These are phyloP conservation scores for Lophochroa leadbeateri DNA, from an alignment of 2,113 vertebrate genomes.

Conservation along the genomic window DNA sequence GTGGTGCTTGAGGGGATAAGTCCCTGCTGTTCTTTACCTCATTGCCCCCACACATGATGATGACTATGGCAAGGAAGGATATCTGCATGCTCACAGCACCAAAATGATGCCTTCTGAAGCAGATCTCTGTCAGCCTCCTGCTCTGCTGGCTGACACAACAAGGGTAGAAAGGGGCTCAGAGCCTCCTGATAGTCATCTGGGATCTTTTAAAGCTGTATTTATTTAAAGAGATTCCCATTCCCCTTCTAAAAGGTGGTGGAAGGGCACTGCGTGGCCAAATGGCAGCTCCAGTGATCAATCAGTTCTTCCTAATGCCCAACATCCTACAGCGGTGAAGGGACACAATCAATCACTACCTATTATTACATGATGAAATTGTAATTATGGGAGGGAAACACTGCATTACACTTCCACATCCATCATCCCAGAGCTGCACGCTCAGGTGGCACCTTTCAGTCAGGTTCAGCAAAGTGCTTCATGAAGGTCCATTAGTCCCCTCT, in stretches of 20 bases:
- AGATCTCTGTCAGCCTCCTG: neutral
- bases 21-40: neutral
- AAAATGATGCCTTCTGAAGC: neutral
- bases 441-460: neutral
- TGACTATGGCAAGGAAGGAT: neutral
- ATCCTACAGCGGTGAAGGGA: neutral
- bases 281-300: neutral
- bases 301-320: neutral
- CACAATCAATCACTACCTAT: constrained; percentile 13
- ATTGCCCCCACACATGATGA: too few relatives aligned
- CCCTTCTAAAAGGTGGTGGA: neutral
- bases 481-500: neutral
- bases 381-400: neutral
- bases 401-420: neutral
- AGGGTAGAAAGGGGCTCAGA: neutral
- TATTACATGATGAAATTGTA: constrained; percentile 12
- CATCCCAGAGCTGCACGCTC: neutral
- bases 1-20: neutral
- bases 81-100: neutral
- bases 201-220: neutral
- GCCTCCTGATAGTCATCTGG: neutral
- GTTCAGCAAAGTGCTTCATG: neutral
- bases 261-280: neutral
- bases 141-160: neutral
- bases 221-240: neutral